These are phyloP conservation scores for Telmatochromis brachygnathus DNA, from an alignment of 2,113 vertebrate species.

Conservation along the genomic window DNA sequence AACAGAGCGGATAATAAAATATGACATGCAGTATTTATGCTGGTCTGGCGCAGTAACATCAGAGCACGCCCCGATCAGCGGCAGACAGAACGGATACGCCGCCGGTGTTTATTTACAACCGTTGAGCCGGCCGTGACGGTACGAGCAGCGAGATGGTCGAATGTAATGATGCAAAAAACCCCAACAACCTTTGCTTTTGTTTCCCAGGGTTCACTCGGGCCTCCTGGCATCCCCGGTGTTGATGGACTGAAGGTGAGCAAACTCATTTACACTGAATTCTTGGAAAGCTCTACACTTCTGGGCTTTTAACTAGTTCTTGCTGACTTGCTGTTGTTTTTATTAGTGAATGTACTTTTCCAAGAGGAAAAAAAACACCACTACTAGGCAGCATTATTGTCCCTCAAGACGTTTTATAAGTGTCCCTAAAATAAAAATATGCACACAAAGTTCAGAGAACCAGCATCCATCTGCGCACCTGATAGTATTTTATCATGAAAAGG, in stretches of 20 bases:
- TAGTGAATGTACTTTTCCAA: not conserved
- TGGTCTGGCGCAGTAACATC: not conserved
- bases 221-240: conserved; percentile 80
- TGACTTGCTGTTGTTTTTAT: not conserved
- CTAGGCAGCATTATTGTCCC: not conserved
- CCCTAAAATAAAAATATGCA: not conserved
- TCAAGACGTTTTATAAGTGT: not conserved
- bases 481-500: conserved; percentile 12
- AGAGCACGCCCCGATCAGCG: not conserved
- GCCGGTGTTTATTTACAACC: not conserved
- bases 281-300: not conserved
- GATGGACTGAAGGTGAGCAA: conserved; percentile 87
- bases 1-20: conserved; percentile 5
- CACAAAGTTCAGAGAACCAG: not conserved
- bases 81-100: not conserved
- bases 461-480: not conserved
- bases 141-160: not conserved
- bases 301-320: not conserved
- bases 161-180: not conserved
- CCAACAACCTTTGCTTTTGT: not conserved
- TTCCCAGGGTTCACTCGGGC: conserved; percentile 81
- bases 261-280: not conserved
- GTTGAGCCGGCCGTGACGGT: not conserved
- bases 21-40: conserved; percentile 16
- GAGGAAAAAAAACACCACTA: not conserved